phyloP scores from a whole-genome alignment of 2,888 invertebrate species.

The Calameuta idolon region DNA sequence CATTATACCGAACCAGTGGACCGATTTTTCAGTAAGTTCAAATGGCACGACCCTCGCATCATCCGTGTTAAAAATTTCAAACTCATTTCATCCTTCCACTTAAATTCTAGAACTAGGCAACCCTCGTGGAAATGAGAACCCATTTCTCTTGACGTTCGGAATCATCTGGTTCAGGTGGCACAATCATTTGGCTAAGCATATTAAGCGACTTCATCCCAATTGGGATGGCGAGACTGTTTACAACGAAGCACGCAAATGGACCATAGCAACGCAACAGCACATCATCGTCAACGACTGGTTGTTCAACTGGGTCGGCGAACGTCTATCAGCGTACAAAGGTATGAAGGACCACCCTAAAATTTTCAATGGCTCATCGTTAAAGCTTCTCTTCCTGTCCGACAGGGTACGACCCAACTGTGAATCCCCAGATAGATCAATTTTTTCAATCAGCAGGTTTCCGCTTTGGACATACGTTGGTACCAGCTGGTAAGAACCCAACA shows the following conservation, averaged over 20 bases:
- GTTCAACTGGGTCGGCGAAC: constrained; percentile 63
- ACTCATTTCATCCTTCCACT: background rate
- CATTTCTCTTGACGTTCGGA: constrained; percentile 69
- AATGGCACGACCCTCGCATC: background rate
- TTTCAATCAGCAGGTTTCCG: constrained; percentile 74
- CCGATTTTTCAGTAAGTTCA: constrained; percentile 71
- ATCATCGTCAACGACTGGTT: constrained; percentile 70
- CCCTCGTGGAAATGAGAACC: constrained; percentile 71
- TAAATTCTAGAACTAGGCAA: constrained; percentile 68
- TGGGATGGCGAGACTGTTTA: constrained; percentile 69
- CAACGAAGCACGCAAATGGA: constrained; percentile 72
- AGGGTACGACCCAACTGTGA: constrained; percentile 69
- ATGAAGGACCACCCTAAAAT: constrained; percentile 4
- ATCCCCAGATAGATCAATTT: constrained; percentile 73
- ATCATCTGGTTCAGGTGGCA: constrained; percentile 72
- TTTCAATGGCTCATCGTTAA: constrained; percentile 3
- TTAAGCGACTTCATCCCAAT: constrained; percentile 52
- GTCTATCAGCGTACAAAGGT: constrained; percentile 51
- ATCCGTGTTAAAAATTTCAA: background rate
- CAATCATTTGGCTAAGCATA: constrained; percentile 66
- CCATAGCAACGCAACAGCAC: constrained; percentile 70
- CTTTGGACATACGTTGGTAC: constrained; percentile 73
- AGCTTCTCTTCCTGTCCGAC: background rate
- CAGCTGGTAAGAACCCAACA: constrained; percentile 61
- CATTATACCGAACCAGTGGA: constrained; percentile 67